Evolutionary conservation across 53 echinoderm and acorn worm genomes (phyloP), one percentile per base, ranked within the genome.

Genomic region (Holothuria leucospilota): DNA sequence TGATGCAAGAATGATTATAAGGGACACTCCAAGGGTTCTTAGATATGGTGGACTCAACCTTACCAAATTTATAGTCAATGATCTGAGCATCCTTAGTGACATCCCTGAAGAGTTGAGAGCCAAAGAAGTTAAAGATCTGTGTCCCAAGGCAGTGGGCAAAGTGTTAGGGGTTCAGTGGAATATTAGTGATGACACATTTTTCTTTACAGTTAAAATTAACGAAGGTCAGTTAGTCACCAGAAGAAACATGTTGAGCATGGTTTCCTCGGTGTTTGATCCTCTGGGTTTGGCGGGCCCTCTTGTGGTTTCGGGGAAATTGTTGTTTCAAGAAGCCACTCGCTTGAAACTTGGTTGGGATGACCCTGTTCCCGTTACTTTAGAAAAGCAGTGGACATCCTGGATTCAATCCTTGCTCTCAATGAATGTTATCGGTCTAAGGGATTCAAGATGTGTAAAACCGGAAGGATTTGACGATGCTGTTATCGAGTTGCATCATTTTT

Each of bases 231-330:
- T 56, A 56, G 56, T 56, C 56, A 56, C 56, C 56, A 56, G 56
- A 18, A 56, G 56, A 18, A 56, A 56, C 15, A 56, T 56, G 18
- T 16, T 56, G 56, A 56, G 56, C 56, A 56, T 81, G 11, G 85
- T 90, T 21, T 65, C 62, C 29, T 85, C 90, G 23, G 62, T 90
- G 41, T 90, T 71, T 86, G 90, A 90, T 30, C 86, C 89, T 13
- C 71, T 90, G 0, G 89, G 77, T 2, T 64, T 89, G 24, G 21
- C 58, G 21, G 73, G 30, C 34, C 73, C 86, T 21, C 39, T 72
- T 34, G 59, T 73, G 26, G 34, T 86, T 29, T 40, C 2, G n/a
- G 71, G 68, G 46, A 70, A 88, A 39, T 38, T 62, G 46, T 64
- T 82, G 24, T 26, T 88, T 21, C 88, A 88, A 53, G 82, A 67